Base-by-base conservation (phyloP, 2,888 invertebrate genomes). In the Rhagophthalmus giganteus region DNA sequence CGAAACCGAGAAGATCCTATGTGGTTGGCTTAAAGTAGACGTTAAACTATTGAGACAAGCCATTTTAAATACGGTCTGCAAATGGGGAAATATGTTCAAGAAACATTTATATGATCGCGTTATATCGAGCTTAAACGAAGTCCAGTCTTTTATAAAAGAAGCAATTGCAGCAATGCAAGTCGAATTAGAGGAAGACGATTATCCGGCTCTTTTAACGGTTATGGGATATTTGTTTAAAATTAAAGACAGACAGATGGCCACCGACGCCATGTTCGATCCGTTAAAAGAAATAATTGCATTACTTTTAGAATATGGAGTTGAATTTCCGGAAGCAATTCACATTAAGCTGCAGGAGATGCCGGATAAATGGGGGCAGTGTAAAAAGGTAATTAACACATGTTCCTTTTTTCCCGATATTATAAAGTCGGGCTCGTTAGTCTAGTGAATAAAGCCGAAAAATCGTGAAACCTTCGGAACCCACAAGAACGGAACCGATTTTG, bases 211-310 rank as follows among this genome's bases (percentile, higher is more conserved):
- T 1, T 78, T 96, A 1, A 80, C 82, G 41, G 87, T 94, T 27
- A 92, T 97, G 84, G 84, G 87, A 7, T 87, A 90, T 58, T 77
- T 97, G 27, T 84, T 84, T 57, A 78, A 81, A 64, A 84, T 88
- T n/a, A 83, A 87, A 62, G 94, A 95, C 55, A 80, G 86, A 9
- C 88, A 88, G 59, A 78, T 81, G 26, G 78, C 83, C 16, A 94
- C 94, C 1, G 94, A 94, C 61, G 82, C 80, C 27, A 92, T 94
- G 90, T 96, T 96, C 70, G 91, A 90, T 16, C 94, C 94, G 0
- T 76, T 95, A 0, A 85, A 88, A 54, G 87, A 90, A 61, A 91
- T 90, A 30, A 91, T 95, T 35, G 87, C 92, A 53, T 78, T 95
- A 6, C 79, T 96, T 6, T 87, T 86, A 65, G 81, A 83, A 1